phyloP scores from a whole-genome alignment of 1,140 invertebrate genomes.

The Drosophila pectinifera region DNA sequence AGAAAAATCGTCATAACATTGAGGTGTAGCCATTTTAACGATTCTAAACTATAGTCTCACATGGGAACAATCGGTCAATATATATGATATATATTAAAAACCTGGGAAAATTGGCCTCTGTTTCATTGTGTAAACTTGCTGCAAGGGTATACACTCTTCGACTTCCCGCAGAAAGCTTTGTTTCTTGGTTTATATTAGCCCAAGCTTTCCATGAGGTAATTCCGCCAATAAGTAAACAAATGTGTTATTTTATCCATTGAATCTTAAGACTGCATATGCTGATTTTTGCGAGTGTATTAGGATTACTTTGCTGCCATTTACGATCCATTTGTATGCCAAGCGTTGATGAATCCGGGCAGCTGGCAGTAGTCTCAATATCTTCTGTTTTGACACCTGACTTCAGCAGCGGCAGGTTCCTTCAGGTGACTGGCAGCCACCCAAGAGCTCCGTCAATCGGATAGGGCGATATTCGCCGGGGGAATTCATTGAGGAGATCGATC shows the following conservation, averaged over 20 bases:
- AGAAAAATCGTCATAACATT: too few species aligned
- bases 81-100: too few species aligned
- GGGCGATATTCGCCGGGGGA: slow-evolving; percentile 23
- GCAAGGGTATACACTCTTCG: too few species aligned
- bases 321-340: slow-evolving; percentile 49
- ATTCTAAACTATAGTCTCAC: too few species aligned
- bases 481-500: slow-evolving; percentile 32
- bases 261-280: background rate
- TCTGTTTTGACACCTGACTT: slow-evolving; percentile 54
- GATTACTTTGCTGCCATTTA: slow-evolving; percentile 15
- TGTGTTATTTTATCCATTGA: background rate
- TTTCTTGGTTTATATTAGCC: too few species aligned
- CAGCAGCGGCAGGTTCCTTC: slow-evolving; percentile 26
- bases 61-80: too few species aligned
- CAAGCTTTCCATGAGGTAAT: background rate
- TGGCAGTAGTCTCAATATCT: slow-evolving; percentile 25
- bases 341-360: slow-evolving; percentile 28
- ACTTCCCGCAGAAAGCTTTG: too few species aligned
- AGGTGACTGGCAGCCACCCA: slow-evolving; percentile 58
- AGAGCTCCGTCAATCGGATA: slow-evolving; percentile 29
- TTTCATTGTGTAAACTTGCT: too few species aligned
- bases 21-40: too few species aligned
- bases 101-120: too few species aligned
- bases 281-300: background rate
- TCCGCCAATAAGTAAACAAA: background rate